Evolutionary conservation across 2,113 vertebrate genomes (phyloP), one percentile per base, ranked within the genome.

Genomic region (Trogon melanurus): DNA sequence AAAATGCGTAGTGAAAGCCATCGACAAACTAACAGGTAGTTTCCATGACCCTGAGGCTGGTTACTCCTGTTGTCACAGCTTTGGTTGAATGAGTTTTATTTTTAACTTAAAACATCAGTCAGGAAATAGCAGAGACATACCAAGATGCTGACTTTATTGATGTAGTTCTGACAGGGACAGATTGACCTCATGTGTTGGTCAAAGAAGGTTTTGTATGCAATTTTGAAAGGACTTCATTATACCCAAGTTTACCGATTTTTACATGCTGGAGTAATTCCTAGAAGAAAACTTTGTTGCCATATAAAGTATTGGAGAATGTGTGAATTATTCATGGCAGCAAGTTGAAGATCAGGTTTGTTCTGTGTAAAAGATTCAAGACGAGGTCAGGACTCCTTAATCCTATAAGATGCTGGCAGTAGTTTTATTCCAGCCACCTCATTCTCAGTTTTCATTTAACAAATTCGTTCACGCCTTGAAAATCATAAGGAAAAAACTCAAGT

Each of bases 21-120:
- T 53, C 60, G 53, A 22, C 53, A 62, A 80, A 69, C 16, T 45
- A 70, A 36, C 47, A 67, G 34, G 34, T 57, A 47, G 41, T 36
- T 95, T 85, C n/a, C 18, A 8, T 74, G 62, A 66, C 79, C 86
- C 50, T 64, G 47, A 95, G 34, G 47, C 53, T 74, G 26, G 16
- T 84, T 92, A 56, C 32, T 87, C 32, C 23, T 75, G 20, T 54
- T 84, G 56, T 87, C 54, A 41, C n/a, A 79, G 64, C 15, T 95
- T 85, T 89, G 56, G 48, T 83, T 80, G 91, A 96, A 72, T 20
- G 11, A 44, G 20, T 38, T 95, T 93, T 91, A 23, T 91, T 95
- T 93, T 85, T 57, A 47, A 50, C 66, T 29, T 83, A 61, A 80
- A 66, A 22, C 36, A 62, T 79, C 71, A 90, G 78, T 25, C 54